These are phyloP conservation scores for Monodelphis domestica DNA, from an alignment of 2,797 vertebrate species.

Conservation along the genomic window DNA sequence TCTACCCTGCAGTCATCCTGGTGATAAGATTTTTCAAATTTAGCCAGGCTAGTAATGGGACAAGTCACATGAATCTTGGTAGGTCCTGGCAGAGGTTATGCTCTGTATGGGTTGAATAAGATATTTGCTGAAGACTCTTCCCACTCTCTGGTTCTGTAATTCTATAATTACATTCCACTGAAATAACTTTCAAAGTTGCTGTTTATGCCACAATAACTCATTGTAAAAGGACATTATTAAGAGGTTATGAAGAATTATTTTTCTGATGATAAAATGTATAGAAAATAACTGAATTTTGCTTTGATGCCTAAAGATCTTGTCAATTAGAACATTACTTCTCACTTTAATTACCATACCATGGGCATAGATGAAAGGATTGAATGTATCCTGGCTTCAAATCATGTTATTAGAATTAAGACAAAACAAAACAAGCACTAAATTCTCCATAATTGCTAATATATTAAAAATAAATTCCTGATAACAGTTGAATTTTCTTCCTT, in stretches of 20 bases:
- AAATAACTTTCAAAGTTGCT: not conserved
- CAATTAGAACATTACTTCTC: slow-evolving; percentile 21
- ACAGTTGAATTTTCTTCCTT: not conserved
- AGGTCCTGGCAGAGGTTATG: too few relatives aligned
- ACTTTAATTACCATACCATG: not conserved
- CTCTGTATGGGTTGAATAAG: not conserved
- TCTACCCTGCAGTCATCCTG: too few relatives aligned
- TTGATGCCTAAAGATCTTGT: not conserved
- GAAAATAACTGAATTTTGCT: not conserved
- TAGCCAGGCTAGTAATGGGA: too few relatives aligned
- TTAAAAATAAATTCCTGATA: not conserved
- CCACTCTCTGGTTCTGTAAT: not conserved
- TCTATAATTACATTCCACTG: not conserved
- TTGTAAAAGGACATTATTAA: not conserved
- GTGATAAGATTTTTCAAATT: too few relatives aligned
- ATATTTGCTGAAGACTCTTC: not conserved
- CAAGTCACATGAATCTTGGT: too few relatives aligned
- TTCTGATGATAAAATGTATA: not conserved
- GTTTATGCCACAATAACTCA: not conserved
- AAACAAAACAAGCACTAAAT: not conserved
- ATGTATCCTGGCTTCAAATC: not conserved
- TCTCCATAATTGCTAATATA: not conserved
- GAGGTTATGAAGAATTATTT: not conserved
- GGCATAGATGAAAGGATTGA: not conserved
- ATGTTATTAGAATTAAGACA: not conserved